Percentiles rank a stretch among this genome's conserved stretches.
phyloP scores from a whole-genome alignment of 2,888 invertebrate genomes.

The Lithodes maja region DNA sequence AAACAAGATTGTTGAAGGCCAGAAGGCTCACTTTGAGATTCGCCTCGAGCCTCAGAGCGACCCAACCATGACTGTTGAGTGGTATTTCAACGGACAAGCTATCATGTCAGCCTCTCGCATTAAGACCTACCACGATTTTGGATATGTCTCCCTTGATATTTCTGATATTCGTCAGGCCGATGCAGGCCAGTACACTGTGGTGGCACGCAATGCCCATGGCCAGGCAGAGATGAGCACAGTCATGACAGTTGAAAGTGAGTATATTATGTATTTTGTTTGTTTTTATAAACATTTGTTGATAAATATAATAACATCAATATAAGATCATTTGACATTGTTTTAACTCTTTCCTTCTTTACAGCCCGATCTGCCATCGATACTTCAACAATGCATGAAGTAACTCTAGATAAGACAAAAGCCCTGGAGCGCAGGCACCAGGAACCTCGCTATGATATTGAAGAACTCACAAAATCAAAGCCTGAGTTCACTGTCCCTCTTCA shows the following conservation, averaged over 20 bases:
- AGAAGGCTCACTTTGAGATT: conserved; percentile 95
- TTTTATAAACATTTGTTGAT: neutral
- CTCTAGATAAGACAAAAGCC: conserved; percentile 90
- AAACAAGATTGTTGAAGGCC: conserved; percentile 94
- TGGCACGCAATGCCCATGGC: conserved; percentile 92
- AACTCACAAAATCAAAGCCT: conserved; percentile 95
- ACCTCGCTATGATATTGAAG: conserved; percentile 92
- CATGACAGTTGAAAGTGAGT: conserved; percentile 93
- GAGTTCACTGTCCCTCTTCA: conserved; percentile 89
- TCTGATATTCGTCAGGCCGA: conserved; percentile 94
- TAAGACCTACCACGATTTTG: conserved; percentile 96
- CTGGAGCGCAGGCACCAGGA: conserved; percentile 91
- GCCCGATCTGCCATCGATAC: conserved; percentile 93
- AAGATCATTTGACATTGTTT: neutral
- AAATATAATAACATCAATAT: neutral
- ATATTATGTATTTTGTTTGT: neutral
- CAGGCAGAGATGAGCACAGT: conserved; percentile 88
- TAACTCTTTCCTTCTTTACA: conserved; percentile 73
- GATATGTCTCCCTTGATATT: conserved; percentile 96
- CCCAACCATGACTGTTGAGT: conserved; percentile 89
- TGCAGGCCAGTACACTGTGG: conserved; percentile 93
- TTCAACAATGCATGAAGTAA: conserved; percentile 89
- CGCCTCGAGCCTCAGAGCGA: conserved; percentile 97
- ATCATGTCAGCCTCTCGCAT: conserved; percentile 93
- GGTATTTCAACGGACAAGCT: conserved; percentile 96